Evolutionary conservation across 2,888 invertebrate species (phyloP), one percentile per base, ranked within the genome.

Genomic region (Merodon equestris): DNA sequence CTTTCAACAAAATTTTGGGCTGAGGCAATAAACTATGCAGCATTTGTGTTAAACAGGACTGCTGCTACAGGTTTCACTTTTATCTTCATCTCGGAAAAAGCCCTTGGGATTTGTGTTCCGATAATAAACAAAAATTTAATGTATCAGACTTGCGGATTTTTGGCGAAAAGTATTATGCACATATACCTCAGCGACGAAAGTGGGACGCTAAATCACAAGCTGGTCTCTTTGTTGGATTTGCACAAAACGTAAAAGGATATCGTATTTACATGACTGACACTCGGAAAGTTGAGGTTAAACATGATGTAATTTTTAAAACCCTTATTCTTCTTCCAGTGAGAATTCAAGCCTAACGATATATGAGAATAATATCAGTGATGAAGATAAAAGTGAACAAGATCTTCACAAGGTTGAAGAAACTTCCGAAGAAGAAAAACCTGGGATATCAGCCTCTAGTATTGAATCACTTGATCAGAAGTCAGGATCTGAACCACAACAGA

Each of bases 1-100:
- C 18, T 85, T 7, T 50, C 71, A 34, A 60, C 82, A 27, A 81
- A 82, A n/a, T 76, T 86, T 2, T 88, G 87, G 87, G 86, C 86
- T 9, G 88, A 88, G 81, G 87, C 87, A 1, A 83, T 87, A 0
- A 83, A 84, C 9, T 85, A 84, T 68, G 86, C 86, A 10, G 83
- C 84, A 0, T 86, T 85, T 72, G 67, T 86, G 14, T 67, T 87
- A 4, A 88, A 88, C 58, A 77, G 85, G 40, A 86, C 75, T 1
- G 84, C 83, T 38, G 81, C 81, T 27, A 83, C 77, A 40, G 17
- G 67, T 15, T 64, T 81, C 13, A 19, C 10, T n/a, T n/a, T n/a
- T n/a, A n/a, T n/a, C n/a, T n/a, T n/a, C n/a, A n/a, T n/a, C 4
- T 47, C 72, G 14, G 45, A 72, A 10, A 84, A 83, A 27, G 14